phyloP scores from a whole-genome alignment of 2,797 vertebrate species.

The Notolepis coatsorum region DNA sequence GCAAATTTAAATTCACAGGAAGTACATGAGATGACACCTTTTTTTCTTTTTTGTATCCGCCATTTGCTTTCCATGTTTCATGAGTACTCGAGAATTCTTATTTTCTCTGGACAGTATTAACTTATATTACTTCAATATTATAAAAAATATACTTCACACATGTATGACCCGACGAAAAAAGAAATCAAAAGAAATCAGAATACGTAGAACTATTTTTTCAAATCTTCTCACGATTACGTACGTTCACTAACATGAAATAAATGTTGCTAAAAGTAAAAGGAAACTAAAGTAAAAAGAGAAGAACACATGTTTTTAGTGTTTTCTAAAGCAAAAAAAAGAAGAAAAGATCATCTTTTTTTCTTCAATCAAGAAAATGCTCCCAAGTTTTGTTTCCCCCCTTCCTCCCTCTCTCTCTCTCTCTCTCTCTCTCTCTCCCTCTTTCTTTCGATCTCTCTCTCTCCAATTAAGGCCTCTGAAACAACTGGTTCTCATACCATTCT shows the following conservation, averaged over 20 bases:
- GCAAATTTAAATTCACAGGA: constrained; percentile 83
- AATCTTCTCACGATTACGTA: constrained; percentile 66
- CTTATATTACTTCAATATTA: constrained; percentile 81
- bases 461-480: constrained; percentile 77
- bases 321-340: constrained; percentile 66
- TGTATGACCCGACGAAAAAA: constrained; percentile 67
- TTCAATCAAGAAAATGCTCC: constrained; percentile 72
- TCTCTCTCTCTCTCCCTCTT: too few species aligned
- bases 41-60: constrained; percentile 74
- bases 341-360: too few species aligned
- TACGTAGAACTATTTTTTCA: constrained; percentile 68
- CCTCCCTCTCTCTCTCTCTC: too few species aligned
- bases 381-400: constrained; percentile 50
- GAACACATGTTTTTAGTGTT: constrained; percentile 67
- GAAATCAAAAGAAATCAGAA: constrained; percentile 69
- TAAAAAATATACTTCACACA: constrained; percentile 83
- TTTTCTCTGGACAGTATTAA: constrained; percentile 80
- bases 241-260: constrained; percentile 68
- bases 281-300: constrained; percentile 55
- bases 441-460: too few species aligned
- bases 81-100: constrained; percentile 65
- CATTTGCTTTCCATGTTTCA: constrained; percentile 66
- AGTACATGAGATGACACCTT: constrained; percentile 80
- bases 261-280: constrained; percentile 72
- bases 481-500: constrained; percentile 40